Evolutionary conservation across 2,797 vertebrate genomes (phyloP).

Genomic region (Acomys russatus): DNA sequence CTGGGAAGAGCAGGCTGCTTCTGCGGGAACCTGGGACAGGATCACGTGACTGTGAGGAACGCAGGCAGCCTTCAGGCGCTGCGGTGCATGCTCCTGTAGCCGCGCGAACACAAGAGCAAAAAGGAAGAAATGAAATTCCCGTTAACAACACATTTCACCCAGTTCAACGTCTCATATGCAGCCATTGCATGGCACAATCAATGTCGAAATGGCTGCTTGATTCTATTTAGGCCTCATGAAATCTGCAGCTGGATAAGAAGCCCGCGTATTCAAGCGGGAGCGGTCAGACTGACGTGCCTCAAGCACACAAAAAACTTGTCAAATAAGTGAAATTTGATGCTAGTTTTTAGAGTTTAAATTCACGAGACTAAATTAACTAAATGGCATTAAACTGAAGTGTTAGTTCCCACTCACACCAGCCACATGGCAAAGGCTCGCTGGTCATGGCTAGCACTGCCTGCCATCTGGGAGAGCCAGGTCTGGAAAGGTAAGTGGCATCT

Average conservation of each 20-base stretch:
- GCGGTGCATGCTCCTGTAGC: neutral
- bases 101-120: neutral
- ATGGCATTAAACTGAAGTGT: slow-evolving; percentile 37
- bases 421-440: neutral
- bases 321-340: slow-evolving; percentile 15
- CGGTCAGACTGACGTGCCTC: neutral
- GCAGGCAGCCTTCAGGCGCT: neutral
- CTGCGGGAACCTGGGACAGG: slow-evolving; percentile 60
- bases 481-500: neutral
- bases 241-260: slow-evolving; percentile 32
- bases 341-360: slow-evolving; percentile 29
- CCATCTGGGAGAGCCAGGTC: neutral
- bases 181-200: slow-evolving; percentile 34
- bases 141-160: slow-evolving; percentile 38
- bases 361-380: slow-evolving; percentile 41
- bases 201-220: neutral
- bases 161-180: neutral
- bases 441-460: neutral
- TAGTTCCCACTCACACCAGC: neutral
- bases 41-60: neutral
- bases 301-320: slow-evolving; percentile 37
- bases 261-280: neutral
- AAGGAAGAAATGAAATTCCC: neutral
- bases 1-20: slow-evolving; percentile 68
- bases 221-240: slow-evolving; percentile 43